Conservation (phyloP, 2,888 invertebrate species). For the Leucoma salicis region DNA sequence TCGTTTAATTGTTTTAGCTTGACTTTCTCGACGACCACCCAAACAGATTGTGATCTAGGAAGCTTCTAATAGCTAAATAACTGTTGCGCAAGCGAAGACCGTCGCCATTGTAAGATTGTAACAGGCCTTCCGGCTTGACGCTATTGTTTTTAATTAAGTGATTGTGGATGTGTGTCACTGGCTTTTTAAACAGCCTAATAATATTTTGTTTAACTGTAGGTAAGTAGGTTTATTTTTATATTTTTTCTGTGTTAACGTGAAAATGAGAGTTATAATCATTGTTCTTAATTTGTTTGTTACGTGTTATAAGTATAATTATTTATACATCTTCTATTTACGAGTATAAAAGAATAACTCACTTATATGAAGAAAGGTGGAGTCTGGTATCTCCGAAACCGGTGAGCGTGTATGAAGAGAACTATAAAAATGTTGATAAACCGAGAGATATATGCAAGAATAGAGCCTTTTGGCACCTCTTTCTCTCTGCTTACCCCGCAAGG, state of each 20-base stretch:
- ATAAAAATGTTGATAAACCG: too few relatives aligned
- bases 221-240: not conserved
- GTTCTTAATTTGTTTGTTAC: not conserved
- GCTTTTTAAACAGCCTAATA: not conserved
- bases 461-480: too few relatives aligned
- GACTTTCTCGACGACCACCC: conserved; percentile 35
- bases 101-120: conserved; percentile 48
- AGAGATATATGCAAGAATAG: too few relatives aligned
- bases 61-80: conserved; percentile 20
- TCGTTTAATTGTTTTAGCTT: conserved; percentile 28
- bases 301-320: too few relatives aligned
- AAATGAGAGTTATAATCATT: not conserved
- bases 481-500: too few relatives aligned
- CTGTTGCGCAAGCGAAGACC: conserved; percentile 9
- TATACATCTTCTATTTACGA: too few relatives aligned
- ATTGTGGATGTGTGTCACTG: conserved; percentile 8
- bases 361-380: too few relatives aligned
- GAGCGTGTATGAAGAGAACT: too few relatives aligned
- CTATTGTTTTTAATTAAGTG: conserved; percentile 31
- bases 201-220: not conserved
- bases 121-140: conserved; percentile 43
- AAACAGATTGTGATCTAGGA: conserved; percentile 41
- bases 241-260: not conserved
- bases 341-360: too few relatives aligned
- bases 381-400: too few relatives aligned